Conservation (phyloP, 2,113 vertebrate genomes). For the Brachyhypopomus gauderio region DNA sequence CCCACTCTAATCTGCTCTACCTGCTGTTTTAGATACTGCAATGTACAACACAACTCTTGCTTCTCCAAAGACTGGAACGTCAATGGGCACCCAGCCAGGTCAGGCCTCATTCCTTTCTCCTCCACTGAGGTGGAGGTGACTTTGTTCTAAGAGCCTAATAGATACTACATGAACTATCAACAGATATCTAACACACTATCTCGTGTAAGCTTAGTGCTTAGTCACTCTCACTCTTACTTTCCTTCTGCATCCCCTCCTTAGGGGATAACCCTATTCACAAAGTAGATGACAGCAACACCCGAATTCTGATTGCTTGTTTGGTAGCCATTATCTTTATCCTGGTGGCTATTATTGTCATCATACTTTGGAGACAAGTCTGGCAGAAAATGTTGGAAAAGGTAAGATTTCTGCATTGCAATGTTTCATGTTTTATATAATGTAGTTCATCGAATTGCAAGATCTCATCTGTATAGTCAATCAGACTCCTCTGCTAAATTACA, state of each 20-base stretch:
- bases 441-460: no score
- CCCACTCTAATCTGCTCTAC: background rate
- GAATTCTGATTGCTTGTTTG: slow-evolving; percentile 93
- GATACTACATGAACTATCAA: background rate
- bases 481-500: no score
- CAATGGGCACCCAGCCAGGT: slow-evolving; percentile 77
- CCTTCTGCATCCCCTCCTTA: slow-evolving; percentile 55
- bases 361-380: slow-evolving; percentile 98
- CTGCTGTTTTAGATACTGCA: slow-evolving; percentile 82
- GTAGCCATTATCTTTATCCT: slow-evolving; percentile 98
- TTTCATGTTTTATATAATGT: no score
- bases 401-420: slow-evolving; percentile 42
- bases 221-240: slow-evolving; percentile 34
- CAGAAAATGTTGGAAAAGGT: slow-evolving; percentile 99
- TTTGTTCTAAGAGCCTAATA: background rate
- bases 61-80: slow-evolving; percentile 69
- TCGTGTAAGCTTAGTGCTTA: background rate
- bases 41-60: slow-evolving; percentile 92
- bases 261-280: slow-evolving; percentile 89
- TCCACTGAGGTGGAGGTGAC: background rate
- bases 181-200: background rate
- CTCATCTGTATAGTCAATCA: background rate
- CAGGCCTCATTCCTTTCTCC: slow-evolving; percentile 46
- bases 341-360: slow-evolving; percentile 94
- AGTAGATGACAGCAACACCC: slow-evolving; percentile 93